Conservation (phyloP, 2,113 vertebrate genomes). For the Heterocephalus glaber region DNA sequence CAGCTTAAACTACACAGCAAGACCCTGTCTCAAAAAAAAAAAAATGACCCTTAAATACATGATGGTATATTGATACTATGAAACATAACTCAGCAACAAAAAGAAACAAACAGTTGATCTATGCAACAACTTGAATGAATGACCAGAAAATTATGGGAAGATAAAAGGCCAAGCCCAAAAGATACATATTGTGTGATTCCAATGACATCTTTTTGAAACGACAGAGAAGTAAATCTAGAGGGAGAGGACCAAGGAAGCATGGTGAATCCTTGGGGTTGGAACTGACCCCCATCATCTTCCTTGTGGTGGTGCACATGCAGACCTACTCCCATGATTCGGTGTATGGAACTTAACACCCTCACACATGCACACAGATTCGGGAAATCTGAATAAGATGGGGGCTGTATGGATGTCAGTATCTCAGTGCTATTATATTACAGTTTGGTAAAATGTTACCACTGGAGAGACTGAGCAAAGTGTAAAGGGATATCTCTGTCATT, state of each 20-base stretch:
- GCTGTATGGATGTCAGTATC: neutral
- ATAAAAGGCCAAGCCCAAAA: neutral
- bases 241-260: neutral
- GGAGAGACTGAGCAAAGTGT: neutral
- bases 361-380: neutral
- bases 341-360: neutral
- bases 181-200: neutral
- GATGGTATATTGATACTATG: neutral
- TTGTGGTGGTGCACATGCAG: no score
- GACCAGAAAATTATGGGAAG: neutral
- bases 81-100: neutral
- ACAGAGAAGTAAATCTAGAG: neutral
- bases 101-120: neutral
- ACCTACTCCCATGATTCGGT: neutral
- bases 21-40: no score
- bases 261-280: neutral
- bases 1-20: no score
- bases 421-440: neutral
- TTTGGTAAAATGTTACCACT: neutral
- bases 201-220: neutral
- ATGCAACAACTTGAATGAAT: neutral
- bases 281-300: neutral
- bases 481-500: neutral
- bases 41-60: neutral
- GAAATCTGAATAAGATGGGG: neutral